These are phyloP conservation scores for Stigmatopora argus DNA, from an alignment of 2,113 vertebrate species.

Conservation along the genomic window DNA sequence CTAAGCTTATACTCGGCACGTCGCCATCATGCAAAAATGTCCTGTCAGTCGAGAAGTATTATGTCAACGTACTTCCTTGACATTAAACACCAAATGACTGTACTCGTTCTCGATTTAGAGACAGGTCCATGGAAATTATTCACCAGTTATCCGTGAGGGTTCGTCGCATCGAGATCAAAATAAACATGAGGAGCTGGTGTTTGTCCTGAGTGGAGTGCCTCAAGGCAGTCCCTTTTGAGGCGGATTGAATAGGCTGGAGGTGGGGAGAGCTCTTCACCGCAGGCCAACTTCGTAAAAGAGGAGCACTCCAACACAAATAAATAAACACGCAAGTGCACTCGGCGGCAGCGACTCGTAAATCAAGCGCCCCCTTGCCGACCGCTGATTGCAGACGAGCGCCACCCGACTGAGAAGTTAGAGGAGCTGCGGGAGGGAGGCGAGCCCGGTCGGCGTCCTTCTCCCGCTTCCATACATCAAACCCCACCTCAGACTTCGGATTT, in stretches of 20 bases:
- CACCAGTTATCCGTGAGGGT: background rate
- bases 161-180: conserved; percentile 6
- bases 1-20: background rate
- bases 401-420: conserved; percentile 35
- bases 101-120: background rate
- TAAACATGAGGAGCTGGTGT: conserved; percentile 9
- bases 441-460: background rate
- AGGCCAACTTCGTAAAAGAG: conserved; percentile 20
- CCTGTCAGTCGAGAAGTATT: background rate
- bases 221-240: conserved; percentile 36
- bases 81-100: background rate
- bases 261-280: background rate
- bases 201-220: conserved; percentile 25
- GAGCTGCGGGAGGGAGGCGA: conserved; percentile 20
- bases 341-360: conserved; percentile 28
- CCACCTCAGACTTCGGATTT: conserved; percentile 25
- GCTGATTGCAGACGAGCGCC: conserved; percentile 34
- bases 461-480: conserved; percentile 17
- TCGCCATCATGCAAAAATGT: background rate
- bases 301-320: conserved; percentile 17
- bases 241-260: background rate
- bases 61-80: background rate
- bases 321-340: conserved; percentile 12
- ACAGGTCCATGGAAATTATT: background rate
- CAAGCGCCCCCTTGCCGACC: conserved; percentile 42